These are phyloP conservation scores for Dynastes tityus DNA, from an alignment of 2,888 invertebrate genomes.

Conservation along the genomic window DNA sequence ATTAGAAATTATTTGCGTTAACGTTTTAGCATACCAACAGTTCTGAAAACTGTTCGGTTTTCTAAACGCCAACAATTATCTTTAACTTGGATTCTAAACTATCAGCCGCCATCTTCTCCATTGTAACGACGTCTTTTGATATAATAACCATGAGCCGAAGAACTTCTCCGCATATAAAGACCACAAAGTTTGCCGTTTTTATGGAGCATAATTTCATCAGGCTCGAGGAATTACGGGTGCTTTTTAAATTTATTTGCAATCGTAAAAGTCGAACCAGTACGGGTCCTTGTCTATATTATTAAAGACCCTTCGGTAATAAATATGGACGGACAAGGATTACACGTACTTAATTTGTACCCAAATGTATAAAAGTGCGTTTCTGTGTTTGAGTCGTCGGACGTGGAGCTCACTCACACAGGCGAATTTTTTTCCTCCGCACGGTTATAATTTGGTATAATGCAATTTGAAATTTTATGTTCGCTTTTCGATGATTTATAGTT, in stretches of 20 bases:
- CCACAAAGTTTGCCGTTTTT: conserved; percentile 62
- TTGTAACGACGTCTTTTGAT: neutral
- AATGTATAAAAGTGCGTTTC: conserved; percentile 57
- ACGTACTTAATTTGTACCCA: conserved; percentile 61
- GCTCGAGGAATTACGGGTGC: conserved; percentile 63
- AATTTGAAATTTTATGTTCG: conserved; percentile 66
- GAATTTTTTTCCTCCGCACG: conserved; percentile 59
- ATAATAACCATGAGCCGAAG: neutral
- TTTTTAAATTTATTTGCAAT: conserved; percentile 65
- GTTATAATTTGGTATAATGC: conserved; percentile 67
- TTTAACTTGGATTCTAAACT: too few relatives aligned
- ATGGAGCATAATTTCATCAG: conserved; percentile 68
- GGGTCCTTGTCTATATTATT: conserved; percentile 65
- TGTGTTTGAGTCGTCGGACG: conserved; percentile 55
- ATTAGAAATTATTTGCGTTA: too few relatives aligned
- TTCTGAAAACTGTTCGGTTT: too few relatives aligned
- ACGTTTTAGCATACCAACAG: too few relatives aligned
- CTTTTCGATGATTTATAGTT: conserved; percentile 65
- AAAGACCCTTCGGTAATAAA: conserved; percentile 59
- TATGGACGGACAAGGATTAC: conserved; percentile 56
- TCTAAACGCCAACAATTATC: too few relatives aligned
- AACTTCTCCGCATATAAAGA: neutral
- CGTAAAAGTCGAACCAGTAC: conserved; percentile 62
- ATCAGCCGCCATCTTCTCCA: too few relatives aligned
- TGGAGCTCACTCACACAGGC: neutral